Evolutionary conservation across 2,113 vertebrate species (phyloP).

Genomic region (Plectropomus leopardus): DNA sequence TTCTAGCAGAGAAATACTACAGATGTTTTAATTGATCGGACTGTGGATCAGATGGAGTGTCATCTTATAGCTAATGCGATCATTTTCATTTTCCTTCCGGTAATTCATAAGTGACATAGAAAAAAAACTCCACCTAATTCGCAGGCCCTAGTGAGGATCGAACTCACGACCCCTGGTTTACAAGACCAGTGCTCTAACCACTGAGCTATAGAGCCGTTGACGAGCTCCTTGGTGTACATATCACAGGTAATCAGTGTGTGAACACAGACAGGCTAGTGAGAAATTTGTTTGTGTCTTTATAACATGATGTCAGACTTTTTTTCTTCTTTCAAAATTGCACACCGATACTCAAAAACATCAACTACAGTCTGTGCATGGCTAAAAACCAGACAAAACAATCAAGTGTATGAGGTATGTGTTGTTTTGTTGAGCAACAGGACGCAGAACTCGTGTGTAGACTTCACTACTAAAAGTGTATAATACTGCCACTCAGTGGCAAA

Average conservation of each 20-base stretch:
- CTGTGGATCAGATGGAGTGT: too few relatives aligned
- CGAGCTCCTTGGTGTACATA: accelerated
- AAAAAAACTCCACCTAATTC: too few relatives aligned
- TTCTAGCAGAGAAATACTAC: background rate
- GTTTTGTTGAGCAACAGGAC: background rate
- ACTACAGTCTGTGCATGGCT: background rate
- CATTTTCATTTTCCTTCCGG: too few relatives aligned
- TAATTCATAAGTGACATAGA: too few relatives aligned
- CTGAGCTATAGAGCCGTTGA: slow-evolving; percentile 20
- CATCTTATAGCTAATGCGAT: too few relatives aligned
- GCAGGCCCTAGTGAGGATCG: background rate
- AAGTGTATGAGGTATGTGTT: too few relatives aligned
- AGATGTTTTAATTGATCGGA: too few relatives aligned
- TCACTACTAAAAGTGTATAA: slow-evolving; percentile 35
- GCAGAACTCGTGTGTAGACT: background rate
- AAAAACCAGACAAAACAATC: too few relatives aligned
- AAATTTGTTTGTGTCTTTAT: too few relatives aligned
- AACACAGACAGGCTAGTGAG: too few relatives aligned
- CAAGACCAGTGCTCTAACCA: slow-evolving; percentile 25
- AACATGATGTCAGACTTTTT: too few relatives aligned
- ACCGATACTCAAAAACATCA: background rate
- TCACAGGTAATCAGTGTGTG: background rate
- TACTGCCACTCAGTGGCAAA: slow-evolving; percentile 44
- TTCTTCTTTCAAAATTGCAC: too few relatives aligned
- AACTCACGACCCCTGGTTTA: slow-evolving; percentile 29